These are phyloP conservation scores for Tetrax tetrax DNA, from an alignment of 2,113 vertebrate genomes.

Conservation along the genomic window DNA sequence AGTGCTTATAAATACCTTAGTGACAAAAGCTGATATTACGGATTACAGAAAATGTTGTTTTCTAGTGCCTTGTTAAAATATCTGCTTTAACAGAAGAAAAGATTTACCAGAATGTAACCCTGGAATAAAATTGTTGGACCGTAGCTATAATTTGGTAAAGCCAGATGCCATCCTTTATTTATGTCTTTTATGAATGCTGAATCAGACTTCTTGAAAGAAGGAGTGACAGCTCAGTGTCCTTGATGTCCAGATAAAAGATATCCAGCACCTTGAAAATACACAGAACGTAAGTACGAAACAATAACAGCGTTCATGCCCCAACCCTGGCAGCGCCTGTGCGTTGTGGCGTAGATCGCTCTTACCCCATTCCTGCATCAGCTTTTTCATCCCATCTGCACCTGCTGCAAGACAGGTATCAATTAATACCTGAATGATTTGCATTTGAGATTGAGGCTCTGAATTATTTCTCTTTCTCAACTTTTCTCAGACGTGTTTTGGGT, in stretches of 20 bases:
- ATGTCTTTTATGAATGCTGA: background rate
- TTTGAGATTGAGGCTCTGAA: background rate
- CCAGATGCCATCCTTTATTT: background rate
- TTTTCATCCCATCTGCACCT: background rate
- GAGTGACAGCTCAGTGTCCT: background rate
- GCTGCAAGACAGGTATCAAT: background rate
- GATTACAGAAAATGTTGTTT: background rate
- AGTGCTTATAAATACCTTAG: background rate
- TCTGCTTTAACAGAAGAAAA: background rate
- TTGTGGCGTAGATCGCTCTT: background rate
- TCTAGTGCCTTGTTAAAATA: background rate
- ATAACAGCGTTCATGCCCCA: background rate
- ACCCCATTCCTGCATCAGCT: background rate
- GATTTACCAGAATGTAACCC: background rate
- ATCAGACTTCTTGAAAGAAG: background rate
- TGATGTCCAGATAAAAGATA: background rate
- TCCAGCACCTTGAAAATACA: background rate
- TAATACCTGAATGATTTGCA: background rate
- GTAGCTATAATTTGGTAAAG: background rate
- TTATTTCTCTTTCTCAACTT: background rate
- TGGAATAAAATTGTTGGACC: background rate
- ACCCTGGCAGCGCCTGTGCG: fast-evolving
- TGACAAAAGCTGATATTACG: background rate
- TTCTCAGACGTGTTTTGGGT: background rate
- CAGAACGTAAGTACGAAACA: background rate